A percentile compares a stretch with the other conserved stretches of the same genome.
Conservation (phyloP, 2,113 vertebrate species). For the Chroicocephalus ridibundus region DNA sequence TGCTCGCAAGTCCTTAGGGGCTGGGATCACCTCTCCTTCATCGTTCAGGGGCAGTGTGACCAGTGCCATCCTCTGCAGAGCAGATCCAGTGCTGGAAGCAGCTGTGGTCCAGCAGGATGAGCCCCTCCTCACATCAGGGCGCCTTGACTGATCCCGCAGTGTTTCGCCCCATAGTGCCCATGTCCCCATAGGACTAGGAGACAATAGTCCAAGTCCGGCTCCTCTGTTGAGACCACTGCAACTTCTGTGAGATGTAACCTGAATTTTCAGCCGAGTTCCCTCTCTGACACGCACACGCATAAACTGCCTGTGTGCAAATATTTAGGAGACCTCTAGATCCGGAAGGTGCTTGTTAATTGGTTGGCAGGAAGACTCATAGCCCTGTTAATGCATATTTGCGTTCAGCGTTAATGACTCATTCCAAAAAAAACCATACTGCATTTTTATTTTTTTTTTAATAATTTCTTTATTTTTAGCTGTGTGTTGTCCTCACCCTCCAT, state of each 20-base stretch:
- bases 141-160: fast-evolving
- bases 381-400: neutral
- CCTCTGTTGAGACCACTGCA: neutral
- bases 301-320: neutral
- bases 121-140: neutral
- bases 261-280: neutral
- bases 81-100: neutral
- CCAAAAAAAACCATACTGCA: neutral
- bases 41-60: neutral
- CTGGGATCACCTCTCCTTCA: neutral
- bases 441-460: neutral
- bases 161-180: fast-evolving
- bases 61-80: neutral
- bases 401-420: neutral
- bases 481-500: neutral
- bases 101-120: neutral
- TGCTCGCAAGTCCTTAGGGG: neutral
- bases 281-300: neutral
- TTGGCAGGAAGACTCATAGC: neutral
- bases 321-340: neutral
- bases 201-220: neutral
- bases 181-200: neutral
- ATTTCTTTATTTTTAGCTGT: neutral
- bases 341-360: neutral
- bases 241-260: neutral